Base-by-base conservation (phyloP, 2,797 vertebrate species). In the Florisuga fusca region DNA sequence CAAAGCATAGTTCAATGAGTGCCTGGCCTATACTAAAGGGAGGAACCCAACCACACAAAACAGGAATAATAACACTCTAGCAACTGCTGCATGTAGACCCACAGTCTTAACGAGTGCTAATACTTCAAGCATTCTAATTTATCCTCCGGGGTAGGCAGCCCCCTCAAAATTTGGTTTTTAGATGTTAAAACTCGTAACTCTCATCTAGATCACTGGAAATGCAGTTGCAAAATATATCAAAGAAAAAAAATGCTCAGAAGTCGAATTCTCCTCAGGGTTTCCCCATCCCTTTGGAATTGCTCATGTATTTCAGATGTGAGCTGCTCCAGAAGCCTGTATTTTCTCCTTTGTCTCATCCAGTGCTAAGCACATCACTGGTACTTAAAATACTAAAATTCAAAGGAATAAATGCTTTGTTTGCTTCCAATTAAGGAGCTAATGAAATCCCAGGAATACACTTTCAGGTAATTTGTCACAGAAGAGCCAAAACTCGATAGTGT, bases 361-460 rank as follows among this genome's bases (percentile, higher is more conserved):
- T 2, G 31, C 89, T 72, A n/a, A 87, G 82, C 63, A 53, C 84
- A 84, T 46, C 53, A 12, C 34, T 33, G 75, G 4, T 18, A 22
- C 43, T 72, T 45, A n/a, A 94, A 92, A 92, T 27, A 55, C 51
- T 20, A 29, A 83, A 75, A 93, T 86, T 57, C 87, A 90, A 84
- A 95, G 66, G 71, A 84, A 79, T 57, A 88, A 80, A 81, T 64
- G 77, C 57, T 95, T 89, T 85, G 62, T 81, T 94, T 92, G 83
- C 83, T 81, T 72, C 80, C 93, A 89, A 76, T 92, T 85, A 95
- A 95, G 73, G 63, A 84, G 67, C 91, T 94, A 59, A 93, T 93
- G 89, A 95, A 95, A 94, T 55, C 89, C 87, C 79, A 15, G 87
- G 79, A 91, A 95, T 13, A 12, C 25, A 9, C 73, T 93, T 91